Percentiles rank a stretch among this genome's conserved stretches.
Conservation (phyloP, 2,797 vertebrate genomes). For the Heteromormyrus szaboi region DNA sequence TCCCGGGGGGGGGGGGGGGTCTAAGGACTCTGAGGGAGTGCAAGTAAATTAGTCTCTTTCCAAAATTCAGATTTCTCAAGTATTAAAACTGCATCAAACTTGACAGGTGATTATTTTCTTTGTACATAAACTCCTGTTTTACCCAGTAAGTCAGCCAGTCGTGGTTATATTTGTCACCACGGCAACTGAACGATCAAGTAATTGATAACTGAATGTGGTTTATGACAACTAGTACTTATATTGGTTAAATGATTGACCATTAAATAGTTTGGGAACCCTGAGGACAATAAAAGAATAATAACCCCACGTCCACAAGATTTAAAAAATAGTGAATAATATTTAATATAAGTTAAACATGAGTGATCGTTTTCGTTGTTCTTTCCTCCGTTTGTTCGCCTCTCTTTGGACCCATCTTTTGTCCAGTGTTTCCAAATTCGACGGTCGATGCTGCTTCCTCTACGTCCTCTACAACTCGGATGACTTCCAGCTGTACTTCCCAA, state of each 20-base stretch:
- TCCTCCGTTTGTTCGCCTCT: background rate
- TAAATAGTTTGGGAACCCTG: background rate
- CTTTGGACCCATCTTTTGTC: background rate
- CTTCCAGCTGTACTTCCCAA: conserved; percentile 85
- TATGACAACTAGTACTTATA: background rate
- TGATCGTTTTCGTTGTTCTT: background rate
- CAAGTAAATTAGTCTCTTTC: background rate
- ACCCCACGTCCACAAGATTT: background rate
- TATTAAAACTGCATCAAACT: background rate
- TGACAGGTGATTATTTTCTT: background rate
- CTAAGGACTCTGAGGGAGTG: background rate
- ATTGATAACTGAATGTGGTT: background rate
- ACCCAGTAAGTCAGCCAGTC: background rate
- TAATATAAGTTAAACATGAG: background rate
- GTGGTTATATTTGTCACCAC: background rate
- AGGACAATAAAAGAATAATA: background rate
- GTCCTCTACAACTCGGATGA: conserved; percentile 74
- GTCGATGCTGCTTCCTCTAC: conserved; percentile 85
- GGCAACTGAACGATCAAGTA: background rate
- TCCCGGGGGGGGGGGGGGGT: background rate
- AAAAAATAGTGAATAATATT: background rate
- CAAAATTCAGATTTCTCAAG: background rate
- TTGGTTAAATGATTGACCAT: background rate
- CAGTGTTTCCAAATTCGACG: conserved; percentile 78
- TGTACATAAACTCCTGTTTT: background rate